phyloP scores from a whole-genome alignment of 2,888 invertebrate species.

The Heliconius erato region DNA sequence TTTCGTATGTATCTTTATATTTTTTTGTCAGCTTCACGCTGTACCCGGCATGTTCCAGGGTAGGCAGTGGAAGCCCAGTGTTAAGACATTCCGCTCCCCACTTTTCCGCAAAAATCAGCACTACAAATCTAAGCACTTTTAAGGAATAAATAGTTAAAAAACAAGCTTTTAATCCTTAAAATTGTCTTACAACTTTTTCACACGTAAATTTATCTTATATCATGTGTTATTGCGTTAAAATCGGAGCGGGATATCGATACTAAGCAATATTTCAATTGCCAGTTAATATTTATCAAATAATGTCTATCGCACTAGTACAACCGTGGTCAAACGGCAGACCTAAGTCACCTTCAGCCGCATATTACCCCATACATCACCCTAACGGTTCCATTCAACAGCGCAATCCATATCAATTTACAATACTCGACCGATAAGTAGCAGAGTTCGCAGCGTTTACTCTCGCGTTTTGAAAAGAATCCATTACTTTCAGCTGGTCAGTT shows the following conservation, averaged over 20 bases:
- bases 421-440: slow-evolving; percentile 48
- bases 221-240: no score
- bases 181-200: no score
- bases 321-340: neutral
- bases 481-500: slow-evolving; percentile 12
- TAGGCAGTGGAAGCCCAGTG: neutral
- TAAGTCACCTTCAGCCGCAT: slow-evolving; percentile 36
- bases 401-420: slow-evolving; percentile 50
- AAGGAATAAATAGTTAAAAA: no score
- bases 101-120: neutral
- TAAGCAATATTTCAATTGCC: neutral
- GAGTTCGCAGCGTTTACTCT: slow-evolving; percentile 24
- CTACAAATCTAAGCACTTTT: no score
- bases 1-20: no score
- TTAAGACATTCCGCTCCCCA: neutral
- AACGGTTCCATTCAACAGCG: slow-evolving; percentile 49
- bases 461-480: slow-evolving; percentile 17
- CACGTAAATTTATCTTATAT: no score
- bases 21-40: neutral
- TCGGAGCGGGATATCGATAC: no score
- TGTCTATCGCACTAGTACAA: neutral
- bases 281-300: neutral
- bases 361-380: slow-evolving; percentile 49
- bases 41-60: neutral
- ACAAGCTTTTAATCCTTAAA: no score